Percentiles rank a stretch among this genome's conserved stretches.
Evolutionary conservation across 2,888 invertebrate species (phyloP).

Genomic region (Leptinotarsa rubiginosa): DNA sequence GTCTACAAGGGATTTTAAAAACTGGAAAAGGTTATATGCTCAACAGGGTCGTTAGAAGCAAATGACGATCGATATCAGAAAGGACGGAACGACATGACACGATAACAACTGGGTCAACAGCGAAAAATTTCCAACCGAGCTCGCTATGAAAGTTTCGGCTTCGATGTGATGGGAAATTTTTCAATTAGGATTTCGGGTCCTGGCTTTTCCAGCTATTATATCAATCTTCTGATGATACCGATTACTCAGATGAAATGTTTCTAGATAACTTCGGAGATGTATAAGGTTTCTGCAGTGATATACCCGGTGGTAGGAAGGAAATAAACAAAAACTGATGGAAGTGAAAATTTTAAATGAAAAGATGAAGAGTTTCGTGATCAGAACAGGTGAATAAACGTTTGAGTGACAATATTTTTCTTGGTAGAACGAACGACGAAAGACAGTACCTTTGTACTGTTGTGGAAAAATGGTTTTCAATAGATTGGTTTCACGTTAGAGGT

Average conservation of each 20-base stretch:
- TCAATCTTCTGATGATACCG: not conserved
- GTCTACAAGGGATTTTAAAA: slow-evolving; percentile 7
- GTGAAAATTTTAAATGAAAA: no score
- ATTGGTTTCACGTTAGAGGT: no score
- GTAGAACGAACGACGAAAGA: no score
- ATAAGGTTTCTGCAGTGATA: not conserved
- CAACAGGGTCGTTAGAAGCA: slow-evolving; percentile 32
- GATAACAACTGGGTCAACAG: slow-evolving; percentile 35
- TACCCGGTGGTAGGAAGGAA: not conserved
- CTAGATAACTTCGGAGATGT: not conserved
- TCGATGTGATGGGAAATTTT: slow-evolving; percentile 5
- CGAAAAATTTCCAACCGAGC: slow-evolving; percentile 17
- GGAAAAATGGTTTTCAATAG: no score
- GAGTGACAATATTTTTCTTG: no score
- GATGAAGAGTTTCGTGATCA: no score
- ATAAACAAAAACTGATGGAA: no score
- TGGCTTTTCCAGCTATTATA: slow-evolving; percentile 2
- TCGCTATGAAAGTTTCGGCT: slow-evolving; percentile 5
- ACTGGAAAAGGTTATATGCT: slow-evolving; percentile 30
- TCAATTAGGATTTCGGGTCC: slow-evolving; percentile 8
- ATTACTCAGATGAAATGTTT: not conserved
- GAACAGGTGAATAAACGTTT: no score
- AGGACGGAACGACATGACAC: slow-evolving; percentile 28
- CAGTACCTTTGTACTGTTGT: no score
- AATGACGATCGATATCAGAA: slow-evolving; percentile 32